Evolutionary conservation across 2,113 vertebrate species (phyloP), one percentile per base, ranked within the genome.

Genomic region (Cololabis saira): DNA sequence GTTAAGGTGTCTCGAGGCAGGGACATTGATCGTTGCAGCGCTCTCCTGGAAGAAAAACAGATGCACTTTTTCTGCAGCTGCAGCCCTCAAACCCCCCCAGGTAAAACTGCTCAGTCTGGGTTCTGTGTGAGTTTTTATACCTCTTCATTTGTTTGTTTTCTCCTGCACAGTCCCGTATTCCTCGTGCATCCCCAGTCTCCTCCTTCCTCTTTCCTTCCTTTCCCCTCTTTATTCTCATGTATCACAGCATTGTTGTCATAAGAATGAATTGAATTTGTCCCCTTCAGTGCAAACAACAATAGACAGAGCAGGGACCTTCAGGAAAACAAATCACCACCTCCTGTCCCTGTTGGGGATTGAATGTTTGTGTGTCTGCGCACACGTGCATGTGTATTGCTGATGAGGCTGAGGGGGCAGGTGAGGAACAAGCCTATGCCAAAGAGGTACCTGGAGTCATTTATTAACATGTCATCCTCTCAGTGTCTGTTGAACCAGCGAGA

Each of bases 181-280:
- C 61, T 68, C 61, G 65, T 52, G 51, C 71, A 47, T 76, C 61
- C 8, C 41, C 16, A 45, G 40, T 54, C 12, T 59, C 63, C 69
- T 55, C 51, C 81, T 57, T 67, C 61, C 71, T 66, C 37, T 72
- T 52, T 56, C 11, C 52, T 45, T 54, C 30, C 66, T 59, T 61
- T 45, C 63, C 71, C 58, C 78, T 67, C 71, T 86, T 86, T 88
- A 74, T 78, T 87, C 76, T 76, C 92, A 93, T 95, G 92, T 94
- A 94, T 96, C 94, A 93, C 93, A 93, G 95, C 91, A 91, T 95
- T 93, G 93, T 92, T 97, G 96, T 96, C 96, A 95, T 93, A 92
- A 95, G 94, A 98, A 98, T 98, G 96, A 97, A 98, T 98, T 96
- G 95, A 96, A 96, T 97, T 95, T 93, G 95, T 96, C 94, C 95